Evolutionary conservation across 1,140 invertebrate genomes (phyloP).

Genomic region (Euschistus heros): DNA sequence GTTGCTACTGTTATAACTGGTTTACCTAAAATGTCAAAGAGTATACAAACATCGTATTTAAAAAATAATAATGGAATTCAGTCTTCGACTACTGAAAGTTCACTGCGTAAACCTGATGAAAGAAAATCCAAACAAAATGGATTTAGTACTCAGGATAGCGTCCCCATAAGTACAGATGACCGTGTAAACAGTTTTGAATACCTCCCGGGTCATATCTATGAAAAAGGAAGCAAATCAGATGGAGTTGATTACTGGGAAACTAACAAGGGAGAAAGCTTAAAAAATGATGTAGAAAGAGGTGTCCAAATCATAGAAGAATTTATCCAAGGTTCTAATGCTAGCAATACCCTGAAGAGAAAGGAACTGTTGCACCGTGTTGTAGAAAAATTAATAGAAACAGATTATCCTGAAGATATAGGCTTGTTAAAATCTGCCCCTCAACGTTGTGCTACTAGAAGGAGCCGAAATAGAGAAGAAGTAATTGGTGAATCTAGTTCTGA

Average conservation of each 20-base stretch:
- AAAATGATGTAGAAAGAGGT: slow-evolving; percentile 38
- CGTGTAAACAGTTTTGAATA: slow-evolving; percentile 42
- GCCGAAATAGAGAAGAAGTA: slow-evolving; percentile 9
- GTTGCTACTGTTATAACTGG: slow-evolving; percentile 27
- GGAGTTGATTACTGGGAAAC: background rate
- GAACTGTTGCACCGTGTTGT: slow-evolving; percentile 39
- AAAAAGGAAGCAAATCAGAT: slow-evolving; percentile 30
- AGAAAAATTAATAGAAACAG: slow-evolving; percentile 34
- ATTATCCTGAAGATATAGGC: slow-evolving; percentile 24
- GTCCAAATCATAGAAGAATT: slow-evolving; percentile 38
- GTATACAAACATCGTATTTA: background rate
- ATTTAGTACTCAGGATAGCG: slow-evolving; percentile 24
- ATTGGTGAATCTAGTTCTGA: slow-evolving; percentile 13
- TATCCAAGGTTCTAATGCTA: slow-evolving; percentile 31
- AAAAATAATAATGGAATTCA: background rate
- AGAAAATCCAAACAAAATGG: background rate
- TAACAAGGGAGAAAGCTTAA: slow-evolving; percentile 33
- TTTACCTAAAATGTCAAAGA: background rate
- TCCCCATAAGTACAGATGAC: slow-evolving; percentile 28
- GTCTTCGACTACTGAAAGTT: background rate
- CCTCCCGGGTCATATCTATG: slow-evolving; percentile 39
- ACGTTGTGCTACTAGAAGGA: slow-evolving; percentile 11
- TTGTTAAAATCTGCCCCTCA: background rate
- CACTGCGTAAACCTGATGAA: background rate
- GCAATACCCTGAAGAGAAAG: slow-evolving; percentile 24